These are phyloP conservation scores for Cactoblastis cactorum DNA, from an alignment of 2,888 invertebrate species.

Conservation along the genomic window DNA sequence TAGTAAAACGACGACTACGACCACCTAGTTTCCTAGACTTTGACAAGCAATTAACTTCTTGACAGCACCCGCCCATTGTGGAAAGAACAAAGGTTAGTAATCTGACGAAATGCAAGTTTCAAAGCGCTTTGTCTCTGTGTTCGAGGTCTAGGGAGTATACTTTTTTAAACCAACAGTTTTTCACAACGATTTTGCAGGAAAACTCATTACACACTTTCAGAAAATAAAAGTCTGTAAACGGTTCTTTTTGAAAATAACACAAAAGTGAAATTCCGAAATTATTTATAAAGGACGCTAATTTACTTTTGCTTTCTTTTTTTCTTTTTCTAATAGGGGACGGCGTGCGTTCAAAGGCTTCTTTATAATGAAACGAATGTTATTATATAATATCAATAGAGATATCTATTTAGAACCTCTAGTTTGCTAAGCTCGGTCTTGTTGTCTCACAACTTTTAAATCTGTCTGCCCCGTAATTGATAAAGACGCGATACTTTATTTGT, in stretches of 20 bases:
- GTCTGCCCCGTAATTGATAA: too few relatives aligned
- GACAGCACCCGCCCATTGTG: slow-evolving; percentile 32
- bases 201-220: neutral
- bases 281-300: neutral
- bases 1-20: slow-evolving; percentile 6
- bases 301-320: too few relatives aligned
- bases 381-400: too few relatives aligned
- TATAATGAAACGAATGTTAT: too few relatives aligned
- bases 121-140: slow-evolving; percentile 35
- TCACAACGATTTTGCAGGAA: neutral
- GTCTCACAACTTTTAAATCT: too few relatives aligned
- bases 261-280: neutral
- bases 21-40: slow-evolving; percentile 30
- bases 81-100: slow-evolving; percentile 35
- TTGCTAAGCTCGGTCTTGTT: too few relatives aligned
- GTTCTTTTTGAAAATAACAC: neutral
- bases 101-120: slow-evolving; percentile 38
- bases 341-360: too few relatives aligned
- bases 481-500: too few relatives aligned
- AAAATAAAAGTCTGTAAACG: neutral
- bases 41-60: slow-evolving; percentile 41
- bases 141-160: neutral
- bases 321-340: too few relatives aligned
- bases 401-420: too few relatives aligned
- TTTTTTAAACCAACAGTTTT: neutral